phyloP scores from a whole-genome alignment of 2,797 vertebrate species.

The Halcyon smyrnensis region DNA sequence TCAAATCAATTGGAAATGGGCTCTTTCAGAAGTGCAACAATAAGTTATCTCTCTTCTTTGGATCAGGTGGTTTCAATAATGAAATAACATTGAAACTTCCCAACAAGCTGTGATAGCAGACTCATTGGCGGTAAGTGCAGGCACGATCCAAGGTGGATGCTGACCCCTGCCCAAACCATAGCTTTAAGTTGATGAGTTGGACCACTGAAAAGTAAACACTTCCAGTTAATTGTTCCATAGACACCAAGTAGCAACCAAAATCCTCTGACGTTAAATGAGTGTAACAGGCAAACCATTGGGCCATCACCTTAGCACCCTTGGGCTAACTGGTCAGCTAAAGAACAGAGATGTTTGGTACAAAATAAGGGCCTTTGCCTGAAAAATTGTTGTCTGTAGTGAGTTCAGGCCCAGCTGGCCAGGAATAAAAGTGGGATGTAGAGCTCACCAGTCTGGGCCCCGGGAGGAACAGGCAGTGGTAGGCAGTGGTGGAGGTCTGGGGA shows the following conservation, averaged over 20 bases:
- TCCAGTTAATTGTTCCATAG: background rate
- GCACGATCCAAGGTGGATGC: background rate
- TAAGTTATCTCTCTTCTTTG: background rate
- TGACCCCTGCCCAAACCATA: background rate
- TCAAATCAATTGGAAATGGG: background rate
- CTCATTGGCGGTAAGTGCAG: background rate
- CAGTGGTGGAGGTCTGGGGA: background rate
- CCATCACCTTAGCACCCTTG: background rate
- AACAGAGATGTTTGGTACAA: background rate
- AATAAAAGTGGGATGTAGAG: background rate
- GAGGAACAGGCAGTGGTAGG: background rate
- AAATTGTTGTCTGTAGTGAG: background rate
- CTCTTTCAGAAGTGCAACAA: background rate
- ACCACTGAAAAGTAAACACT: background rate
- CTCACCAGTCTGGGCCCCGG: background rate
- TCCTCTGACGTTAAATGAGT: background rate
- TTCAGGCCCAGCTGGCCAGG: background rate
- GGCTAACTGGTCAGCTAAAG: background rate
- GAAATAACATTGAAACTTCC: background rate
- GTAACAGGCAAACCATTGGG: background rate
- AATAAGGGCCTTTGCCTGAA: background rate
- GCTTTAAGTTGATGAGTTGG: background rate
- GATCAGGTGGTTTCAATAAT: background rate
- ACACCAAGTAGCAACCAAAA: background rate
- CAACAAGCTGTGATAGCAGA: background rate